These are phyloP conservation scores for Lemur catta DNA, from an alignment of 2,797 vertebrate genomes.

Conservation along the genomic window DNA sequence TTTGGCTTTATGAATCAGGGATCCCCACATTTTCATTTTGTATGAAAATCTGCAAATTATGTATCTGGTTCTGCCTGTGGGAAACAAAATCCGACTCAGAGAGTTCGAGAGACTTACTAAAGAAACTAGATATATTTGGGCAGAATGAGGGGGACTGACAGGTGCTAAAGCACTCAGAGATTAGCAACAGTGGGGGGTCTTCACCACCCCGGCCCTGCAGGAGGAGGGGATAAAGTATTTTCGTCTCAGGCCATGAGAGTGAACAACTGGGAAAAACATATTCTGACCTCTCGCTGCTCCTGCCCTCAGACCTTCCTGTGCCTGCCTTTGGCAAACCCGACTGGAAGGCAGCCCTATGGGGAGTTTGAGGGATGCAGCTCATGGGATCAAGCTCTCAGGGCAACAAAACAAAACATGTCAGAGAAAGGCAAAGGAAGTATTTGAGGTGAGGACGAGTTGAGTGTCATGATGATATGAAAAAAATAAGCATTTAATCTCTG, in stretches of 20 bases:
- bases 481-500: neutral
- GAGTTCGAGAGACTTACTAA: neutral
- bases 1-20: neutral
- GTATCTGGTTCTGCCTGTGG: neutral
- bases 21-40: neutral
- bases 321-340: neutral
- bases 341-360: neutral
- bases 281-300: neutral
- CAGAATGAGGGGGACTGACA: neutral
- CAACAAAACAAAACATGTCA: neutral
- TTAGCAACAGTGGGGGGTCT: fast-evolving
- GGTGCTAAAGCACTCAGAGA: neutral
- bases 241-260: neutral
- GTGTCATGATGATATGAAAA: neutral
- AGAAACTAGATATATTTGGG: neutral
- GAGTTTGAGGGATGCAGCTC: neutral
- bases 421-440: neutral
- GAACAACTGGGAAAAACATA: neutral
- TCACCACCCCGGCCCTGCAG: neutral
- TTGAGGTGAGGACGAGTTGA: neutral
- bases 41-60: neutral
- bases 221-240: neutral
- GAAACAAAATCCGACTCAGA: neutral
- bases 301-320: neutral
- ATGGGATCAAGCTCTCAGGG: neutral